Base-by-base conservation (phyloP, 2,797 vertebrate genomes). In the Myoxocephalus aenaeus region DNA sequence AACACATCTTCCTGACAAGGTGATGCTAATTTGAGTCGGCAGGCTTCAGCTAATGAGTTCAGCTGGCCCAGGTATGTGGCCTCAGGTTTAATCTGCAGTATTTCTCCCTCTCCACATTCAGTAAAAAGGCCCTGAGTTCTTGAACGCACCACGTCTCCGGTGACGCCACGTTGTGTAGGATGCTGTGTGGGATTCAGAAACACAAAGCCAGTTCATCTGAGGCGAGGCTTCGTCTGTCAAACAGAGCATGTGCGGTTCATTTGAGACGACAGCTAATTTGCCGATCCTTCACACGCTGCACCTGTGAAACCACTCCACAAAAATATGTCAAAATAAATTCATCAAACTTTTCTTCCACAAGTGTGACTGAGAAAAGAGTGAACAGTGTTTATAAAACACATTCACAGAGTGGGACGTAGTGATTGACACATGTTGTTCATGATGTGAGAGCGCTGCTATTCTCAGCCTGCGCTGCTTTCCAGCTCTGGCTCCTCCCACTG, bases 401-500 rank as follows among this genome's bases (percentile, higher is more conserved):
- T 80, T 74, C 34, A 77, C 48, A 59, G 54, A 34, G 59, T 34
- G 44, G 46, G 27, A 14, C 80, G 70, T 69, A 50, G 66, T 67
- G 50, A 80, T 70, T 67, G 80, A 75, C 67, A 15, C 73, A 79
- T 62, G 79, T 77, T 82, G 42, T 78, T 86, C 44, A 70, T 66
- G 68, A 86, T 73, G 73, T 59, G 76, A 77, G 54, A 81, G 81
- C 70, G 62, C 83, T 81, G 25, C 25, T 27, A 27, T 27, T 27
- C 25, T 27, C 25, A 27, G 25, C 25, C 25, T 27, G 25, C 25
- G 25, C 25, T 86, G 75, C 54, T 82, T 61, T 88, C 85, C 68
- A 67, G 82, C 78, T 79, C 74, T 84, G 80, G 85, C 84, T 70
- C 82, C 66, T 8, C 62, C 50, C 34, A 62, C 42, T 75, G 62